phyloP scores from a whole-genome alignment of 2,797 vertebrate genomes.

The Diglossa cyanea region DNA sequence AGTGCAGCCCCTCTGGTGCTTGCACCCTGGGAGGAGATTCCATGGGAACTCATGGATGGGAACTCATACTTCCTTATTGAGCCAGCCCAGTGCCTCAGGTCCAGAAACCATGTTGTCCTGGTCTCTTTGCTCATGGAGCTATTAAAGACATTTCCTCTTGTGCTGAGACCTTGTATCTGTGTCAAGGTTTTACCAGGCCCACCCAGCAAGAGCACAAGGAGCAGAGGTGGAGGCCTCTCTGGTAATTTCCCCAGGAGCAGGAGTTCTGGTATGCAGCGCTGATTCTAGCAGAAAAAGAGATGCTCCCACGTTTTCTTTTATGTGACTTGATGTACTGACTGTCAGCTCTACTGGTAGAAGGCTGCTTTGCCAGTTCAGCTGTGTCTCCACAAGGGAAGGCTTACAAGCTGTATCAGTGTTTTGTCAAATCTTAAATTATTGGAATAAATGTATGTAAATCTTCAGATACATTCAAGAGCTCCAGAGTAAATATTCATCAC shows the following conservation, averaged over 20 bases:
- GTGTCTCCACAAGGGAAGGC: neutral
- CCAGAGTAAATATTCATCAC: constrained; percentile 8
- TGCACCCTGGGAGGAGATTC: neutral
- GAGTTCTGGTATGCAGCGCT: neutral
- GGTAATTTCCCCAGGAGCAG: neutral
- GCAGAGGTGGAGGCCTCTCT: neutral
- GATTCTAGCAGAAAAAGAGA: neutral
- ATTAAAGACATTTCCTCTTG: neutral
- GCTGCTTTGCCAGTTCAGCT: neutral
- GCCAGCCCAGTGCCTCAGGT: neutral
- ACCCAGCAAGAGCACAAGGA: neutral
- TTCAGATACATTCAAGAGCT: neutral
- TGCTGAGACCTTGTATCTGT: rapidly evolving
- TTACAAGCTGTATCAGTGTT: neutral
- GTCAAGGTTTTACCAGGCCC: neutral
- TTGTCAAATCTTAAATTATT: neutral
- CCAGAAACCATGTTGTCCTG: rapidly evolving
- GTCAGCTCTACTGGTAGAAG: neutral
- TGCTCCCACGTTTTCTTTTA: neutral
- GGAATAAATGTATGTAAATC: constrained; percentile 5
- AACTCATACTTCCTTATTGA: neutral
- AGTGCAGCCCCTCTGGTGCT: rapidly evolving
- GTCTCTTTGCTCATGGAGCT: neutral
- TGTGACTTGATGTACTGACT: neutral
- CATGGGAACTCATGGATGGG: rapidly evolving